A percentile compares a stretch with the other conserved stretches of the same genome.
Evolutionary conservation across 35 echinoderm and acorn worm genomes (phyloP).

Genomic region (Apostichopus japonicus): DNA sequence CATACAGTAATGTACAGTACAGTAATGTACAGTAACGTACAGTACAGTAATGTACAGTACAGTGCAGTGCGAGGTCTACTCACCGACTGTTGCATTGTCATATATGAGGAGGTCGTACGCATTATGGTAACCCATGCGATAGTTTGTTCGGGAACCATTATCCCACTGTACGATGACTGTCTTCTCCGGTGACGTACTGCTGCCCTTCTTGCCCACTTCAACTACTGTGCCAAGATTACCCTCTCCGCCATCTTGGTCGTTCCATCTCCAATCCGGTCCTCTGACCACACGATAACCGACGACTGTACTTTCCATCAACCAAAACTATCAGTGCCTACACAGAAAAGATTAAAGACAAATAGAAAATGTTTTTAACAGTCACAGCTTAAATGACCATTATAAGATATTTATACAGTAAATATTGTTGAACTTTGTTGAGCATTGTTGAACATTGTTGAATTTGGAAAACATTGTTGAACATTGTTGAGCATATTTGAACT

Average conservation of each 20-base stretch:
- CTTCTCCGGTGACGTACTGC: slow-evolving; percentile 88
- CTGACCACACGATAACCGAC: slow-evolving; percentile 86
- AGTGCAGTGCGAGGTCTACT: not conserved
- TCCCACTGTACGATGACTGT: slow-evolving; percentile 98
- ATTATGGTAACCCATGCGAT: slow-evolving; percentile 89
- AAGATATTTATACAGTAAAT: too few species aligned
- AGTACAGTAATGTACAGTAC: too few species aligned
- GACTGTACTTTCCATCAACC: slow-evolving; percentile 29
- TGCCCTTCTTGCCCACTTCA: slow-evolving; percentile 86
- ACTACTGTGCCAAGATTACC: slow-evolving; percentile 90
- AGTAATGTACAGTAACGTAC: too few species aligned
- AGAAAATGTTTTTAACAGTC: too few species aligned
- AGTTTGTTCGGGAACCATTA: slow-evolving; percentile 91
- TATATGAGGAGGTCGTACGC: slow-evolving; percentile 82
- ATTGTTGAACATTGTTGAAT: too few species aligned
- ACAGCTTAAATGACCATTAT: too few species aligned
- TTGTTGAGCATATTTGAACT: too few species aligned
- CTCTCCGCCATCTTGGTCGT: slow-evolving; percentile 93
- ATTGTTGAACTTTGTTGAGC: too few species aligned
- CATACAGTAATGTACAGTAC: too few species aligned
- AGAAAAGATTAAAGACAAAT: not conserved
- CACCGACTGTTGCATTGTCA: slow-evolving; percentile 94
- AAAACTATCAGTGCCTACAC: not conserved
- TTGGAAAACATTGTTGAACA: too few species aligned
- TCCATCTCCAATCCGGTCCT: slow-evolving; percentile 96